Evolutionary conservation across 2,888 invertebrate genomes (phyloP).

Genomic region (Hipparchia semele): DNA sequence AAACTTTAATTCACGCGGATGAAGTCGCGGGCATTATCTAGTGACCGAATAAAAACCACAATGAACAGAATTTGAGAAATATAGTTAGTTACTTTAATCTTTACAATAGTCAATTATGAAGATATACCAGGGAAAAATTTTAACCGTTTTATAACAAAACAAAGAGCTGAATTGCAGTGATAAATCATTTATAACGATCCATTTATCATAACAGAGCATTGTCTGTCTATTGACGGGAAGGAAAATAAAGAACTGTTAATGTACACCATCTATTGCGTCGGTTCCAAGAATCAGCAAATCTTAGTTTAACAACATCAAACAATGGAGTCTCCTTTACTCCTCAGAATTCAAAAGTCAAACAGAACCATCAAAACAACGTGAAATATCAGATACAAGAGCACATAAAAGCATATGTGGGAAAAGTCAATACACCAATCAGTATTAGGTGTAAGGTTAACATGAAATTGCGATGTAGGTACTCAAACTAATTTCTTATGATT

Average conservation of each 20-base stretch:
- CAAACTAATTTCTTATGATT: background rate
- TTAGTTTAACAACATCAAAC: constrained; percentile 30
- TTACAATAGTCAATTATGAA: constrained; percentile 10
- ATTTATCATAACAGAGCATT: constrained; percentile 33
- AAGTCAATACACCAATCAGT: constrained; percentile 20
- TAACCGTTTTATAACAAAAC: constrained; percentile 29
- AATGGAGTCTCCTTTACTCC: constrained; percentile 15
- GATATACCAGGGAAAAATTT: constrained; percentile 19
- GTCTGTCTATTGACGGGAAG: constrained; percentile 32
- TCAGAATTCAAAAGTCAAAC: constrained; percentile 21
- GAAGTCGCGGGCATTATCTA: no score
- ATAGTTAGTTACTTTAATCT: constrained; percentile 13
- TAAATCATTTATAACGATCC: constrained; percentile 37
- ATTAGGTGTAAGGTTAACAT: background rate
- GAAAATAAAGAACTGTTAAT: constrained; percentile 31
- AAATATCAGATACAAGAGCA: constrained; percentile 29
- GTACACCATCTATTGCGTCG: constrained; percentile 28
- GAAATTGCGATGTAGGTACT: background rate
- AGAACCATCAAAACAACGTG: constrained; percentile 22
- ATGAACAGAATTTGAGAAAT: background rate
- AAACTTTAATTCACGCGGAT: no score
- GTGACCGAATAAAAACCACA: background rate
- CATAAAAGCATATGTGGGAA: constrained; percentile 33
- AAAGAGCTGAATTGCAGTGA: constrained; percentile 30
- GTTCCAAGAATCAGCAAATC: constrained; percentile 35